Conservation (phyloP, 2,797 vertebrate species). For the Enteromius mattozi region DNA sequence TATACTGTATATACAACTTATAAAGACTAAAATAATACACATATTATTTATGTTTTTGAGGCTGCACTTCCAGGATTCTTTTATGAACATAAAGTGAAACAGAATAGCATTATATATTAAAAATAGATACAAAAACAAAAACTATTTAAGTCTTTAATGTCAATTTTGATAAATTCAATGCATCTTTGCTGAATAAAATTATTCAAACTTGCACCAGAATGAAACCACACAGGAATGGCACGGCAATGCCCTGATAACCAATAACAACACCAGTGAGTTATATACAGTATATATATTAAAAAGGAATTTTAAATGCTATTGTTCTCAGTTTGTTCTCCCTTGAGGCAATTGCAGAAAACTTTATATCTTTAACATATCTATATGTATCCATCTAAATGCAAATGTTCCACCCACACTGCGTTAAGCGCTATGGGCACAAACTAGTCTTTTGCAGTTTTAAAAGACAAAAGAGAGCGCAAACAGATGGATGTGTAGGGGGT, state of each 20-base stretch:
- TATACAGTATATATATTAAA: neutral
- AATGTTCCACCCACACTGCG: slow-evolving; percentile 72
- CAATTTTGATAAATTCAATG: neutral
- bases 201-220: neutral
- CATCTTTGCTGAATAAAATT: neutral
- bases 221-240: neutral
- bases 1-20: neutral
- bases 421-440: slow-evolving; percentile 55
- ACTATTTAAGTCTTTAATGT: too few relatives aligned
- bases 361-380: slow-evolving; percentile 75
- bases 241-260: slow-evolving; percentile 5
- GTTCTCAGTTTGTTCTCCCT: slow-evolving; percentile 34
- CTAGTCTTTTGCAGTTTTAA: slow-evolving; percentile 24
- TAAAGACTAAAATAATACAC: neutral
- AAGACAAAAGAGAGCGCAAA: slow-evolving; percentile 38
- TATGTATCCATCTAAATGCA: slow-evolving; percentile 84
- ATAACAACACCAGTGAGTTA: neutral
- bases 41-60: too few relatives aligned
- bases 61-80: too few relatives aligned
- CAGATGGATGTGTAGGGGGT: slow-evolving; percentile 40
- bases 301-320: slow-evolving; percentile 24
- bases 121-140: too few relatives aligned
- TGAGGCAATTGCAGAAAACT: slow-evolving; percentile 59
- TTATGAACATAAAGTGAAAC: neutral
- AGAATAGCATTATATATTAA: neutral